Evolutionary conservation across 1,140 invertebrate species (phyloP).

Genomic region (Conus ventricosus): DNA sequence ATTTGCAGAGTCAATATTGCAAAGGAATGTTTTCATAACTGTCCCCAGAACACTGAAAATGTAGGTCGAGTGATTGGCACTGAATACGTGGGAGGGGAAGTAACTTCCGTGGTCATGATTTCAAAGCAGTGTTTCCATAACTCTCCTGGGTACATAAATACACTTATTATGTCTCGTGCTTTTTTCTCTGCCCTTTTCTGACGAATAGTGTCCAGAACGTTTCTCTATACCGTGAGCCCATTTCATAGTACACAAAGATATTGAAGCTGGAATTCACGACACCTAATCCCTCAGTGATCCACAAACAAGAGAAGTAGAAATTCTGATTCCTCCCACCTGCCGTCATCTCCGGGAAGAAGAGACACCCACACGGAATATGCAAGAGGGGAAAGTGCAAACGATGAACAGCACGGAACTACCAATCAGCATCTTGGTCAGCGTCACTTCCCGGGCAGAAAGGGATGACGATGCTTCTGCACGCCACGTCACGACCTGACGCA

Average conservation of each 20-base stretch:
- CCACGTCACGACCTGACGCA: background rate
- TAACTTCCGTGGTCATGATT: too few relatives aligned
- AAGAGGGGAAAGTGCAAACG: background rate
- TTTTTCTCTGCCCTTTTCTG: background rate
- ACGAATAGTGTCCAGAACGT: background rate
- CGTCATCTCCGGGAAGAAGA: background rate
- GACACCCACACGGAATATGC: background rate
- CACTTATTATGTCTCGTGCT: too few relatives aligned
- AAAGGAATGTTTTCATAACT: too few relatives aligned
- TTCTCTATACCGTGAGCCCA: background rate
- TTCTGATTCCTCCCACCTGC: background rate
- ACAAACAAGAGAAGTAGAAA: background rate
- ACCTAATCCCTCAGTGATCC: background rate
- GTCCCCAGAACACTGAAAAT: too few relatives aligned
- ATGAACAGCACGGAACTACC: slow-evolving; percentile 15
- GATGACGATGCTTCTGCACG: background rate
- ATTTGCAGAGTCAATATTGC: too few relatives aligned
- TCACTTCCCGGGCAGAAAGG: background rate
- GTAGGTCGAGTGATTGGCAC: too few relatives aligned
- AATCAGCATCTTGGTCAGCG: slow-evolving; percentile 24
- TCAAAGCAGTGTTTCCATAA: too few relatives aligned
- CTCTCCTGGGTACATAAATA: too few relatives aligned
- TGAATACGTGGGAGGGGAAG: too few relatives aligned
- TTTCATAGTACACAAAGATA: background rate
- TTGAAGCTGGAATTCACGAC: background rate